Evolutionary conservation across 2,888 invertebrate genomes (phyloP).

Genomic region (Drosophila peninsularis): DNA sequence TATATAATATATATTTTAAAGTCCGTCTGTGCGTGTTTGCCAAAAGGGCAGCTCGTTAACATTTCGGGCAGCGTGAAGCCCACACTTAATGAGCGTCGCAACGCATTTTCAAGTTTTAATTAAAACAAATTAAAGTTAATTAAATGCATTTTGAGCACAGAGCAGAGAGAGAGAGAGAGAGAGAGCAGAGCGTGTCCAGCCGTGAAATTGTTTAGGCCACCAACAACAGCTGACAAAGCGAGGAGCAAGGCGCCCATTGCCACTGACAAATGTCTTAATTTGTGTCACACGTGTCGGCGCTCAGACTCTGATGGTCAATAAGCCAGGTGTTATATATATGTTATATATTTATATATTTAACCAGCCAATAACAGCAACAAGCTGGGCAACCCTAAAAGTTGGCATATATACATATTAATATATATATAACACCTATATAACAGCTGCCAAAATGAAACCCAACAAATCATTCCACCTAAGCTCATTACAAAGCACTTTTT

Average conservation of each 20-base stretch:
- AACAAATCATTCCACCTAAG: constrained; percentile 61
- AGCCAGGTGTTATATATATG: not conserved
- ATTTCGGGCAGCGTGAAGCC: constrained; percentile 20
- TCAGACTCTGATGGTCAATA: not conserved
- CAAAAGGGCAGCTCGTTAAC: constrained; percentile 28
- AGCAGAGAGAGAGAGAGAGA: not conserved
- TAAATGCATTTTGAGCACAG: constrained; percentile 55
- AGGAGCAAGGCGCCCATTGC: constrained; percentile 12
- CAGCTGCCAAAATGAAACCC: constrained; percentile 23
- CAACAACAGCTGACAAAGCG: constrained; percentile 10
- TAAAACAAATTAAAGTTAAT: constrained; percentile 76
- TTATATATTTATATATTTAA: not conserved
- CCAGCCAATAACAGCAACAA: not conserved
- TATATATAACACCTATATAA: constrained; percentile 21
- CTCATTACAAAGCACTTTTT: constrained; percentile 67
- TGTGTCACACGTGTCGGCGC: constrained; percentile 40
- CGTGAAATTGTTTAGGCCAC: constrained; percentile 49
- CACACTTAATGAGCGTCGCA: constrained; percentile 47
- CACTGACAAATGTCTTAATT: constrained; percentile 54
- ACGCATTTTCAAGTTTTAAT: constrained; percentile 61
- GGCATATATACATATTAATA: constrained; percentile 14
- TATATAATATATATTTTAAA: constrained; percentile 1
- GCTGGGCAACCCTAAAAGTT: constrained; percentile 21
- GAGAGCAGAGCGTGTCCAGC: constrained; percentile 24
- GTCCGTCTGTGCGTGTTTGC: constrained; percentile 8